Evolutionary conservation across 35 echinoderm and acorn worm genomes (phyloP), one percentile per base, ranked within the genome.

Genomic region (Ptychodera flava): DNA sequence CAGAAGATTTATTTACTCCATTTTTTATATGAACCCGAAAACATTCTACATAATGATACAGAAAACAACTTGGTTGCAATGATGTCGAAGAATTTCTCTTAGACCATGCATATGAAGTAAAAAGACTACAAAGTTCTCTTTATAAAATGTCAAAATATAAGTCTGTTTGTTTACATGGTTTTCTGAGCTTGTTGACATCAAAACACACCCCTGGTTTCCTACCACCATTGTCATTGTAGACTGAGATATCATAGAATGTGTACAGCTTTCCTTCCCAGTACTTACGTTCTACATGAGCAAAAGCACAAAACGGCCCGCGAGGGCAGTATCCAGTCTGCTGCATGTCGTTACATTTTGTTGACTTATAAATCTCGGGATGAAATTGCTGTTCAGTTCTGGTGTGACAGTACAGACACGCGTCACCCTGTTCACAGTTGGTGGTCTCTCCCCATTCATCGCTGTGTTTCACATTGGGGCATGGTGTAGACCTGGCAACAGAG

Each of bases 281-380:
- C 96, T 99, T 85, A 99, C 96, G 96, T 86, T 99, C 92, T 82
- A 99, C 96, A 88, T 99, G 96, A 31, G 96, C 96, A 94, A 99
- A 99, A 29, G 96, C 96, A 88, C 96, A 99, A 79, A 99, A 99
- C 1, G 96, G 96, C 16, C 96, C 96, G 31, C 96, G 80, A 16
- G 96, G 96, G 32, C 96, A 99, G 88, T 92, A 94, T 1, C 92
- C 96, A 27, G 96, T 99, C 64, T 99, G 96, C 86, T 99, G 96
- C 96, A 99, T 99, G 86, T 99, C 96, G 76, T 99, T 99, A 92
- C 96, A 99, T 83, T 99, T 99, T 0, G 96, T 94, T n/a, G 96
- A 99, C 84, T 99, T 94, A 76, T 99, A 99, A 78, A 99, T 99
- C 87, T 99, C 96, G 0, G 96, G 96, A 82, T 99, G 96, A 53